phyloP scores from a whole-genome alignment of 2,888 invertebrate genomes.

The Mantis religiosa region DNA sequence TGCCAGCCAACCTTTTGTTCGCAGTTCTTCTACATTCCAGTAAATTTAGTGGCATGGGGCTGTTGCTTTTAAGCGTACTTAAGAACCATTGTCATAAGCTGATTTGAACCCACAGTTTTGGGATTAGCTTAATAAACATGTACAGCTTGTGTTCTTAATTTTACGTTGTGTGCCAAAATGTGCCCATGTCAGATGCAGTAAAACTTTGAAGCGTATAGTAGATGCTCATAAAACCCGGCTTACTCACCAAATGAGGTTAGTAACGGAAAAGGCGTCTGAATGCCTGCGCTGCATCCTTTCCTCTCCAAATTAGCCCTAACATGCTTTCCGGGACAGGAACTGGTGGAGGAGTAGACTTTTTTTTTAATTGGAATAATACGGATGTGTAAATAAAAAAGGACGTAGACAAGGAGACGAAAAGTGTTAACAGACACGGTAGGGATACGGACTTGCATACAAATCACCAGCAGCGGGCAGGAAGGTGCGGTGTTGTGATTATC shows the following conservation, averaged over 20 bases:
- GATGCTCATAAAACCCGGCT: not conserved
- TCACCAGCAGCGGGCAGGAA: not conserved
- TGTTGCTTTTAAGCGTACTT: too few species aligned
- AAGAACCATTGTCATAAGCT: too few species aligned
- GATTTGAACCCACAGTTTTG: too few species aligned
- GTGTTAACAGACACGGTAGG: conserved; percentile 1
- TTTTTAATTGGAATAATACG: conserved; percentile 13
- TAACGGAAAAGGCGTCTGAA: not conserved
- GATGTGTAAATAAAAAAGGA: conserved; percentile 6
- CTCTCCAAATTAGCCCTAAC: conserved; percentile 1
- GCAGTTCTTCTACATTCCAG: too few species aligned
- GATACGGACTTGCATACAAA: not conserved
- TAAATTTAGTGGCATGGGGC: too few species aligned
- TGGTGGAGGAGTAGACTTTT: not conserved
- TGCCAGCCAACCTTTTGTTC: too few species aligned
- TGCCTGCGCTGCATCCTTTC: not conserved
- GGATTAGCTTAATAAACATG: too few species aligned
- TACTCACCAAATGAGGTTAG: not conserved
- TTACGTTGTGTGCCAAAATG: too few species aligned
- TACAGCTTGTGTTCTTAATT: too few species aligned
- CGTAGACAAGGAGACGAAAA: not conserved
- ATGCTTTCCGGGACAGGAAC: not conserved
- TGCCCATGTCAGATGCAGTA: too few species aligned
- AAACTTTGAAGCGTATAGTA: not conserved
- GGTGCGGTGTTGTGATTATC: not conserved